These are phyloP conservation scores for Halyomorpha halys DNA, from an alignment of 1,140 invertebrate genomes.

Conservation along the genomic window DNA sequence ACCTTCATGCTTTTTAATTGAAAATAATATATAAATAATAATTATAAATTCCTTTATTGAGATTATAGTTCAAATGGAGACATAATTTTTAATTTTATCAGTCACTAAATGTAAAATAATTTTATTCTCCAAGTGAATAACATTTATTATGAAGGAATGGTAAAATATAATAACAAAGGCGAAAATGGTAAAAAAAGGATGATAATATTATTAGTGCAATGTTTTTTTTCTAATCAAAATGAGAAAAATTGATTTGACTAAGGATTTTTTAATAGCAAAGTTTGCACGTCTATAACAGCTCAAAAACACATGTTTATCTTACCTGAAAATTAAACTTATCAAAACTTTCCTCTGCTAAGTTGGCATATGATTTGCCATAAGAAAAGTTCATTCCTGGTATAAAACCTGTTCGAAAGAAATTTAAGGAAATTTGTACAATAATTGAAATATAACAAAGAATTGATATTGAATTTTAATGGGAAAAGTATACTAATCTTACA, in stretches of 20 bases:
- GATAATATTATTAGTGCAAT: not conserved
- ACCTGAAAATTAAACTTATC: conserved; percentile 43
- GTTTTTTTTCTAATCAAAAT: not conserved
- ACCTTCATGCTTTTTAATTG: no score
- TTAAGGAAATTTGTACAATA: no score
- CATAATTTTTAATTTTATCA: no score
- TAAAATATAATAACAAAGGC: not conserved
- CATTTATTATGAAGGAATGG: no score
- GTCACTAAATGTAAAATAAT: no score
- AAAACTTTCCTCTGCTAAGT: conserved; percentile 56
- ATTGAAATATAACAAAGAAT: no score
- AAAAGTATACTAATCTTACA: no score
- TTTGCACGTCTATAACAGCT: not conserved
- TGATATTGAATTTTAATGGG: no score
- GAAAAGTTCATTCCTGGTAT: conserved; percentile 48
- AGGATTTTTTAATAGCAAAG: not conserved
- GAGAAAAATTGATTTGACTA: not conserved
- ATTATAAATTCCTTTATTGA: no score
- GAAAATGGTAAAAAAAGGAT: not conserved
- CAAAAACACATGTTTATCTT: not conserved
- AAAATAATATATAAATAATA: no score
- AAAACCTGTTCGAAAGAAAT: conserved; percentile 38
- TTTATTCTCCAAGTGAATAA: no score
- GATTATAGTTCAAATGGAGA: no score
- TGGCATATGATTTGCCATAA: conserved; percentile 57